Base-by-base conservation (phyloP, 2,797 vertebrate species). In the Hippopotamyrus pictus region DNA sequence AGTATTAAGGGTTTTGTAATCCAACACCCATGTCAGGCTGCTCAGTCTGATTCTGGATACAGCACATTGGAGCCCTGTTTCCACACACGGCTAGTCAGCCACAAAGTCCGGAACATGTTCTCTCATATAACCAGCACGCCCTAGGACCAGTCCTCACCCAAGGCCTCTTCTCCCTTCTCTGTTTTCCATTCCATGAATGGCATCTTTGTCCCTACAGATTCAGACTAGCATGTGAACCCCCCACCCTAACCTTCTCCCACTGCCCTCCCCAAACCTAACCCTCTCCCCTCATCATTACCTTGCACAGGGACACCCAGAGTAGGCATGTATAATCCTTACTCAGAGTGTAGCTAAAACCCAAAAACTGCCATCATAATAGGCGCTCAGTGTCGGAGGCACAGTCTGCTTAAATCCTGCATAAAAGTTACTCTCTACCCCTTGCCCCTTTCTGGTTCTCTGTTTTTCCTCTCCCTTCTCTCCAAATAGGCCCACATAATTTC, bases 181-280 rank as follows among this genome's bases (percentile, higher is more conserved):
- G 94, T 96, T 96, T 97, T 96, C 94, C 96, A 96, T 97, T 96
- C 96, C 93, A 96, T 97, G 96, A 97, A 97, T 97, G 95, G 95
- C 95, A 96, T 94, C 96, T 96, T 88, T 96, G 96, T 96, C 95
- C 95, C 95, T 93, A 93, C 94, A 93, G 93, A 94, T 92, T 94
- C 94, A 95, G 94, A 96, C 94, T 96, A 95, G 93, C 94, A 93
- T 95, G 95, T 95, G 93, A 96, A 95, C 94, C 95, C 95, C 94
- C 90, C 92, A 94, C 92, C 89, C 88, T 94, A 93, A 91, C 93
- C 94, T 93, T 89, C 88, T 94, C 93, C 90, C 92, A 91, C 92
- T 92, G 14, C 50, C 33, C 51, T 37, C 50, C 51, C 12, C 85
- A 86, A 37, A 22, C 85, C 29, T 19, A 86, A 86, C 50, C 65